Conservation (phyloP, 2,113 vertebrate species). For the Poecile atricapillus region DNA sequence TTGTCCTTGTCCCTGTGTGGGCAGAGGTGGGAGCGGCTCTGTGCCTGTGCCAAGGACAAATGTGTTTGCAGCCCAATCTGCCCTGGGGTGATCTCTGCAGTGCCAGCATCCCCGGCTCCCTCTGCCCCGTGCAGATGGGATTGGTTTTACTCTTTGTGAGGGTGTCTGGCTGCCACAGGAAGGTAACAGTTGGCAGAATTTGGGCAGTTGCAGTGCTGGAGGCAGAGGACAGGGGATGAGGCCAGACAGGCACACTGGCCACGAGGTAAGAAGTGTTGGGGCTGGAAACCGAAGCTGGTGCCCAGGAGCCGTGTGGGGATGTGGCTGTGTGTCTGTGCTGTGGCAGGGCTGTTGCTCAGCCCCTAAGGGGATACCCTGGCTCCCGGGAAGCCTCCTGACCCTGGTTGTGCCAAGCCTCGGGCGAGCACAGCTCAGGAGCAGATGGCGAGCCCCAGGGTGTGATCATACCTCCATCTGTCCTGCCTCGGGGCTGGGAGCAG, state of each 20-base stretch:
- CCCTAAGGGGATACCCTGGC: neutral
- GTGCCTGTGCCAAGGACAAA: accelerated
- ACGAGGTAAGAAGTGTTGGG: accelerated
- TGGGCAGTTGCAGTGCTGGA: neutral
- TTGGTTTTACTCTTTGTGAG: neutral
- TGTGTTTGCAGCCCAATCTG: neutral
- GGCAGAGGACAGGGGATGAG: neutral
- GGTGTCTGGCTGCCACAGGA: neutral
- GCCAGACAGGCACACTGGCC: neutral
- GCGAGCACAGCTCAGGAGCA: neutral
- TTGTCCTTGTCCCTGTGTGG: neutral
- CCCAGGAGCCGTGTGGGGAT: neutral
- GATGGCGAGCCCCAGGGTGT: neutral
- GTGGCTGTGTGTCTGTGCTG: neutral
- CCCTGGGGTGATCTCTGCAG: neutral
- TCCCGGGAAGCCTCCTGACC: neutral
- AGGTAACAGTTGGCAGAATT: neutral
- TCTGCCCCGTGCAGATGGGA: neutral
- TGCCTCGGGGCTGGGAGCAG: neutral
- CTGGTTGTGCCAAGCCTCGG: neutral
- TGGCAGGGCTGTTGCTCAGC: neutral
- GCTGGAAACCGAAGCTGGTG: neutral
- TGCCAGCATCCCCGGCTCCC: neutral
- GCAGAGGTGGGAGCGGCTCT: neutral
- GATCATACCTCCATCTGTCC: constrained; percentile 15